phyloP scores from a whole-genome alignment of 92 coral and sea anemone genomes.

The Galaxea fascicularis region DNA sequence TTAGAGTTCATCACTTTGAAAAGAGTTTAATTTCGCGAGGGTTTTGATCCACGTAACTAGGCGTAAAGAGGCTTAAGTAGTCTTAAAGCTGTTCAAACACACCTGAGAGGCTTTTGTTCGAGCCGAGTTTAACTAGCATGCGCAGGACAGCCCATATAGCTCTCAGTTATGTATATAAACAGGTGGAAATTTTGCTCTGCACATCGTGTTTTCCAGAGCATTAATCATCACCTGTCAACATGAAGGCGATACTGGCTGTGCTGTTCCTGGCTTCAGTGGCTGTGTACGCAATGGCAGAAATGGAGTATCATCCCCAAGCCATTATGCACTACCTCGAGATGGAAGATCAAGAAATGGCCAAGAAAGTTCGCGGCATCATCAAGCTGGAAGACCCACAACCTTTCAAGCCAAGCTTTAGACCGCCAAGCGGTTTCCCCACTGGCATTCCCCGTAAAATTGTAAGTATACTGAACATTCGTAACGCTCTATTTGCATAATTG shows the following conservation, averaged over 20 bases:
- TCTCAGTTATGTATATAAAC: conserved; percentile 24
- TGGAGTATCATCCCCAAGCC: conserved; percentile 44
- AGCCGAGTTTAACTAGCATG: background rate
- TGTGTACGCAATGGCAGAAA: conserved; percentile 1
- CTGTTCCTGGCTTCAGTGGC: conserved; percentile 30
- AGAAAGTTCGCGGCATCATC: conserved; percentile 15
- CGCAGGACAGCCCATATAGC: background rate
- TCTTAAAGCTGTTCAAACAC: conserved; percentile 30
- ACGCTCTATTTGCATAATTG: no score
- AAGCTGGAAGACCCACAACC: background rate
- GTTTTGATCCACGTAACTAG: background rate
- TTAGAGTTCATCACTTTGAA: background rate
- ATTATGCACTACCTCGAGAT: conserved; percentile 37
- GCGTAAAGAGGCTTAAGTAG: background rate
- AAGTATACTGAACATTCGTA: background rate
- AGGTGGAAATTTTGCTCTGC: background rate
- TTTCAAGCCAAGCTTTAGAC: background rate
- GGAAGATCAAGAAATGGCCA: conserved; percentile 37
- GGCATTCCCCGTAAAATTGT: conserved; percentile 20
- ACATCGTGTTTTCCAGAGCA: conserved; percentile 26
- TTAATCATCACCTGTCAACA: conserved; percentile 5
- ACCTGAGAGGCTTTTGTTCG: background rate
- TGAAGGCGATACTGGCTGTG: conserved; percentile 33
- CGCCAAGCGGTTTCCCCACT: conserved; percentile 13
- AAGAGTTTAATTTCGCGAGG: background rate